Percentiles rank a stretch among this genome's conserved stretches.
phyloP scores from a whole-genome alignment of 2,888 invertebrate species.

The Hyposoter dolosus region DNA sequence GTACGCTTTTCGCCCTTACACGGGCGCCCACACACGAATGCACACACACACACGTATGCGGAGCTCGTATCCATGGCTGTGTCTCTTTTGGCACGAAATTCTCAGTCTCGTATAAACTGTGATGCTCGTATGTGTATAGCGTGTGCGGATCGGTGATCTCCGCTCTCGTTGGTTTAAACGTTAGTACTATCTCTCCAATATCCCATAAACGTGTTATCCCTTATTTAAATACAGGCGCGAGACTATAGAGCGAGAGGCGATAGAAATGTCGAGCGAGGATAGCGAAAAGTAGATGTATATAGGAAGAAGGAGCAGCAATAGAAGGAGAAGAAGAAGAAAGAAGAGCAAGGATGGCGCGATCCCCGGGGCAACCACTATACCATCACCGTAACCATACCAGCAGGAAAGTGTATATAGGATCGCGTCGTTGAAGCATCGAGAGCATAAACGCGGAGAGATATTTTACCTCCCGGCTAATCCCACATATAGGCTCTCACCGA shows the following conservation, averaged over 20 bases:
- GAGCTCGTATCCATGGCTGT: not conserved
- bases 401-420: slow-evolving; percentile 31
- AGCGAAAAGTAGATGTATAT: not conserved
- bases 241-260: not conserved
- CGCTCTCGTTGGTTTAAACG: slow-evolving; percentile 39
- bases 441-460: slow-evolving; percentile 69
- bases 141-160: not conserved
- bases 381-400: slow-evolving; percentile 36
- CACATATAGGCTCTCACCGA: slow-evolving; percentile 63
- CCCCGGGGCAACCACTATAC: slow-evolving; percentile 53
- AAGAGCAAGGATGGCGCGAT: slow-evolving; percentile 13
- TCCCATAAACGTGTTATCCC: slow-evolving; percentile 72
- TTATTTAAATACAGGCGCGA: slow-evolving; percentile 73
- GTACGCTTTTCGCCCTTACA: slow-evolving; percentile 13
- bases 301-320: slow-evolving; percentile 28
- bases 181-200: slow-evolving; percentile 58
- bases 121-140: not conserved
- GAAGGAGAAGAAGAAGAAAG: slow-evolving; percentile 26
- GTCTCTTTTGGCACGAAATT: slow-evolving; percentile 21
- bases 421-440: slow-evolving; percentile 66
- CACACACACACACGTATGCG: no score
- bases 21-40: no score
- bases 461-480: slow-evolving; percentile 74
- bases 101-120: slow-evolving; percentile 17
- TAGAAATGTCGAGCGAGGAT: not conserved